Evolutionary conservation across 2,113 vertebrate species (phyloP), one percentile per base, ranked within the genome.

Genomic region (Bubo blakistoni): DNA sequence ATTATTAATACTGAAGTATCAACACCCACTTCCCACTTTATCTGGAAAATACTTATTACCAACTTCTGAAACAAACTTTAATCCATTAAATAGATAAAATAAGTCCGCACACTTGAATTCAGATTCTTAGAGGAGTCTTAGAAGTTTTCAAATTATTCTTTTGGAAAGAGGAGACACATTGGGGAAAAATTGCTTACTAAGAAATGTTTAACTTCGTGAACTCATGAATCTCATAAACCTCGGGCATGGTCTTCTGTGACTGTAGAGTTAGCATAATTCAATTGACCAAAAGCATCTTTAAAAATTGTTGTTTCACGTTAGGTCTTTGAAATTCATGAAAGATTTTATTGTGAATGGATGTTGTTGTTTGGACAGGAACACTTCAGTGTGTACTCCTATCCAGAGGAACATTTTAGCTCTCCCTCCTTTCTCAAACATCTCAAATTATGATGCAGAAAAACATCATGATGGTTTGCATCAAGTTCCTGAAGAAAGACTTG

Each of bases 381-480:
- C 13, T 42, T 78, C 21, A 24, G 17, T 29, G 6, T 47, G 26
- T 55, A 20, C 11, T 69, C 8, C 26, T 24, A 44, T 12, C 12
- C 36, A 80, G 21, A 77, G 10, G 3, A 88, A 51, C 5, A 32
- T 46, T 71, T 76, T 67, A 47, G 4, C 13, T 71, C 12, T 80
- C 18, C 1, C 3, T 83, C 8, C 9, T 44, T 88, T 55, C 44
- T 77, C n/a, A 76, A 46, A 36, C 2, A 13, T 19, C 11, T 59
- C n/a, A 19, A 11, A 38, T 38, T 34, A 27, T 72, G 22, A 26
- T 42, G 13, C 21, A 22, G 27, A 46, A 82, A 80, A 36, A 3
- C 13, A 13, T 47, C 29, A n/a, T 0, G 0, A 46, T n/a, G 18
- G 1, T 3, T 77, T 54, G 3, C 32, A 27, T 9, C 20, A 36